Conservation (phyloP, 2,888 invertebrate species). For the Drosophila mercatorum region DNA sequence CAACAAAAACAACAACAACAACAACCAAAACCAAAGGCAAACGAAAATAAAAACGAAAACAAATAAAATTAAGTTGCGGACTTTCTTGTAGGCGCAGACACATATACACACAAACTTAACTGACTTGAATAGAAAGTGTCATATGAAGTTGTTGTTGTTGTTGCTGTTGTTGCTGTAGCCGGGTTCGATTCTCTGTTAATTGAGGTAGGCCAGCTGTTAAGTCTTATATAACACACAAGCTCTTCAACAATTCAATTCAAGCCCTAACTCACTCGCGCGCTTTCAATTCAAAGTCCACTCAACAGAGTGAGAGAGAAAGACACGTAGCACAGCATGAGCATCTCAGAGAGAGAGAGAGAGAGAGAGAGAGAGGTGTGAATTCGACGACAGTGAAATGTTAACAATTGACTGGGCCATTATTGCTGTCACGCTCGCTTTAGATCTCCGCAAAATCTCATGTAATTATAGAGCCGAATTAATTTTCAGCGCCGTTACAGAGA, state of each 20-base stretch:
- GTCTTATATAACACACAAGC: slow-evolving; percentile 60
- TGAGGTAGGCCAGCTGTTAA: slow-evolving; percentile 68
- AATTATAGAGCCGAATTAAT: slow-evolving; percentile 24
- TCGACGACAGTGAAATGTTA: slow-evolving; percentile 60
- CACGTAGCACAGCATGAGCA: neutral
- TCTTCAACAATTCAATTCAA: slow-evolving; percentile 38
- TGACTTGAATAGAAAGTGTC: slow-evolving; percentile 72
- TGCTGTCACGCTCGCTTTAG: slow-evolving; percentile 25
- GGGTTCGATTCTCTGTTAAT: slow-evolving; percentile 49
- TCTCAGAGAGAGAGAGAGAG: neutral
- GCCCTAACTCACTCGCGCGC: slow-evolving; percentile 16
- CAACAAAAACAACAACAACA: slow-evolving; percentile 13
- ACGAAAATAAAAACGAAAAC: neutral
- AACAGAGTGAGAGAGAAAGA: neutral
- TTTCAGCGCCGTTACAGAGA: slow-evolving; percentile 14
- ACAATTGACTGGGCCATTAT: slow-evolving; percentile 55
- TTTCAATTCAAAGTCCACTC: slow-evolving; percentile 21
- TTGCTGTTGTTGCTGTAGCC: slow-evolving; percentile 6
- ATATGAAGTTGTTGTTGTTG: slow-evolving; percentile 25
- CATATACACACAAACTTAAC: slow-evolving; percentile 28
- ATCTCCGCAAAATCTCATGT: slow-evolving; percentile 41
- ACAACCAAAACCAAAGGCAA: too few species aligned
- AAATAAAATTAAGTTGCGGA: slow-evolving; percentile 14
- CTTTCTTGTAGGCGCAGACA: slow-evolving; percentile 62
- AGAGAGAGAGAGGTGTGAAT: slow-evolving; percentile 5